These are phyloP conservation scores for Sceliomorpha sp. DNA, from an alignment of 2,888 invertebrate genomes.

Conservation along the genomic window DNA sequence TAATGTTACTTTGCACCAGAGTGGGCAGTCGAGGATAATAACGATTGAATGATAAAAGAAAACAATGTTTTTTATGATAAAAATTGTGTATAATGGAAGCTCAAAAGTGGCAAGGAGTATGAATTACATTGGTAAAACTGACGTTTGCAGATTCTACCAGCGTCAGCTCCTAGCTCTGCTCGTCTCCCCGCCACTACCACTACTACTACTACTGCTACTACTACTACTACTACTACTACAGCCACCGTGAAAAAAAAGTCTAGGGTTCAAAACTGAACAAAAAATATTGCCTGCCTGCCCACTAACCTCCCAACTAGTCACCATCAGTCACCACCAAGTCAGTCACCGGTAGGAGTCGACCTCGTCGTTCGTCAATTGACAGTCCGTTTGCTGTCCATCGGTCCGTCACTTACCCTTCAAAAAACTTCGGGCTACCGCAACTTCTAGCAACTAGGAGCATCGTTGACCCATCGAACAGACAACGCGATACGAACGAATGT, in stretches of 20 bases:
- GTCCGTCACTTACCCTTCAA: slow-evolving; percentile 70
- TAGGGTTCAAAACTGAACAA: slow-evolving; percentile 73
- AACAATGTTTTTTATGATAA: slow-evolving; percentile 7
- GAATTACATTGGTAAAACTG: slow-evolving; percentile 79
- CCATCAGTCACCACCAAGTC: slow-evolving; percentile 78
- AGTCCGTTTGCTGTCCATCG: slow-evolving; percentile 73
- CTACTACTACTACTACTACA: too few relatives aligned
- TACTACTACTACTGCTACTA: slow-evolving; percentile 65
- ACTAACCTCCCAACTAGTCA: slow-evolving; percentile 80
- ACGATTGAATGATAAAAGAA: slow-evolving; percentile 23
- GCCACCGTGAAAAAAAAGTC: slow-evolving; percentile 78
- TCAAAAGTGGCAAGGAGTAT: slow-evolving; percentile 71
- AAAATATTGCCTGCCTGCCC: slow-evolving; percentile 78
- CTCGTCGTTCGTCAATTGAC: slow-evolving; percentile 68
- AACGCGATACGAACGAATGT: slow-evolving; percentile 71
- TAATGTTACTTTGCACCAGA: slow-evolving; percentile 61
- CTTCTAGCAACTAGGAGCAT: slow-evolving; percentile 75
- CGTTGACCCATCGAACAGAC: slow-evolving; percentile 72
- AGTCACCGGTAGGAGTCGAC: slow-evolving; percentile 75
- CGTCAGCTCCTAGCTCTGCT: slow-evolving; percentile 80
- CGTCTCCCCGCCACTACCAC: slow-evolving; percentile 78
- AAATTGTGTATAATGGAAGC: slow-evolving; percentile 33
- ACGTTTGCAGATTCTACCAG: slow-evolving; percentile 80
- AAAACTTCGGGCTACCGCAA: slow-evolving; percentile 73
- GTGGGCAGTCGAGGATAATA: slow-evolving; percentile 70